Evolutionary conservation across 1,140 invertebrate genomes (phyloP).

Genomic region (Euwallacea fornicatus): DNA sequence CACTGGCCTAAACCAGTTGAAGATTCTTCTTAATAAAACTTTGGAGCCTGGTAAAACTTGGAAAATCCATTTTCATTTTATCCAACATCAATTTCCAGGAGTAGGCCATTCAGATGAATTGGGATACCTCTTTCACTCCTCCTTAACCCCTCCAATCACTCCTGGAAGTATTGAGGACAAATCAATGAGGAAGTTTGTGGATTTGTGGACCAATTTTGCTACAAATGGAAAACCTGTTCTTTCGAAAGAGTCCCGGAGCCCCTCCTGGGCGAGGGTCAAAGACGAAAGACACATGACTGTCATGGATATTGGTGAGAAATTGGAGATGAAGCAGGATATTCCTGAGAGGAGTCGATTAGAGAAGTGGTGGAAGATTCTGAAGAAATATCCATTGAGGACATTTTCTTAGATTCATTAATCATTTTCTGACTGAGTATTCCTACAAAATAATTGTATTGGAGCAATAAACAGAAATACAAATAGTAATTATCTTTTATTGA

Average conservation of each 20-base stretch:
- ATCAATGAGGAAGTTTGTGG: conserved; percentile 42
- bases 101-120: conserved; percentile 65
- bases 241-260: background rate
- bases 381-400: conserved; percentile 5
- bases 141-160: conserved; percentile 52
- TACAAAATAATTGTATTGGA: no score
- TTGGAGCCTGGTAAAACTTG: conserved; percentile 12
- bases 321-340: conserved; percentile 17
- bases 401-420: background rate
- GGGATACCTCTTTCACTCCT: conserved; percentile 62
- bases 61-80: background rate
- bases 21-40: conserved; percentile 11
- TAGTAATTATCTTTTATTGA: no score
- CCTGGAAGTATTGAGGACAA: conserved; percentile 42
- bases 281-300: conserved; percentile 1
- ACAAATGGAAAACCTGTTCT: conserved; percentile 18
- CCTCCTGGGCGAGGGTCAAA: conserved; percentile 21
- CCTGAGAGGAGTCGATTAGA: conserved; percentile 15
- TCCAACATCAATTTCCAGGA: conserved; percentile 50
- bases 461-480: no score
- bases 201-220: conserved; percentile 46
- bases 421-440: no score
- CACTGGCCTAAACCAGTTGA: conserved; percentile 21
- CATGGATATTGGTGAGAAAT: conserved; percentile 28
- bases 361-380: conserved; percentile 23